Evolutionary conservation across 1,140 invertebrate genomes (phyloP).

Genomic region (Drosophila sucinea): DNA sequence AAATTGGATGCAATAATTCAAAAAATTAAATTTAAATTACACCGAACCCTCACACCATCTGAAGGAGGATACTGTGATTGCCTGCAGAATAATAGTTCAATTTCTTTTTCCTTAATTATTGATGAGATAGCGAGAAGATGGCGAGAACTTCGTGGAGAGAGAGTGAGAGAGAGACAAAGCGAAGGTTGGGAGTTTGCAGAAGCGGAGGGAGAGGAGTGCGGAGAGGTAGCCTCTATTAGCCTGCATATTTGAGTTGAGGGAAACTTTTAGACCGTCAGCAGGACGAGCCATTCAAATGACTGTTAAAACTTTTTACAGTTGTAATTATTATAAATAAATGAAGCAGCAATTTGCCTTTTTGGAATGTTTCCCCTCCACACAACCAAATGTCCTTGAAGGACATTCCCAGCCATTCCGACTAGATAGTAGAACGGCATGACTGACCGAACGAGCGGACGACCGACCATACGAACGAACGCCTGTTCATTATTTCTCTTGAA

Average conservation of each 20-base stretch:
- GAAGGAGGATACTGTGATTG: slow-evolving; percentile 29
- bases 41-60: neutral
- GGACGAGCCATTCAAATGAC: slow-evolving; percentile 60
- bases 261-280: slow-evolving; percentile 37
- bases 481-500: slow-evolving; percentile 6
- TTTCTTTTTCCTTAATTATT: slow-evolving; percentile 62
- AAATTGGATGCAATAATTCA: slow-evolving; percentile 54
- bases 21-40: slow-evolving; percentile 61
- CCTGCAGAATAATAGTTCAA: slow-evolving; percentile 72
- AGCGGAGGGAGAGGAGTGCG: slow-evolving; percentile 21
- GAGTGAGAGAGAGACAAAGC: too few relatives aligned
- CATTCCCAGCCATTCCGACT: neutral
- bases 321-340: slow-evolving; percentile 82
- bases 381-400: slow-evolving; percentile 1
- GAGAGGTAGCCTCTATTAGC: slow-evolving; percentile 53
- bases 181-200: neutral
- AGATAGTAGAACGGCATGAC: neutral
- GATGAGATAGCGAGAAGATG: slow-evolving; percentile 12
- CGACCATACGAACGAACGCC: neutral
- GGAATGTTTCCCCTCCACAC: neutral
- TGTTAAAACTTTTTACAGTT: slow-evolving; percentile 78
- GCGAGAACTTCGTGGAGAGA: neutral
- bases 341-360: slow-evolving; percentile 67
- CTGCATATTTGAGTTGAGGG: slow-evolving; percentile 64
- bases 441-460: neutral